Evolutionary conservation across 2,113 vertebrate species (phyloP).

Genomic region (Stegostoma tigrinum): DNA sequence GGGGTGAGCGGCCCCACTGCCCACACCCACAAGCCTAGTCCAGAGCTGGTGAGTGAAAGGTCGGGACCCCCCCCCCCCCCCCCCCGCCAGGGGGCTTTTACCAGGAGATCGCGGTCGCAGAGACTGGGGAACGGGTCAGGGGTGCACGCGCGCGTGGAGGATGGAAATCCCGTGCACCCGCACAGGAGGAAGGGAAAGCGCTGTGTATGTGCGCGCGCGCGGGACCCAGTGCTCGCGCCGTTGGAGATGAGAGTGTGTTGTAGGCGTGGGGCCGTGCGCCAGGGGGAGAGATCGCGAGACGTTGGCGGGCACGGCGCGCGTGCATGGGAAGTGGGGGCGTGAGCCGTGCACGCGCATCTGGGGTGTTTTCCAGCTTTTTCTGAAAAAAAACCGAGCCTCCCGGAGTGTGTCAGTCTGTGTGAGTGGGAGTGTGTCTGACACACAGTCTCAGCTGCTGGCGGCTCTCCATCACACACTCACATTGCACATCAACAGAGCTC

Average conservation of each 20-base stretch:
- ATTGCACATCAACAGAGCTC: not conserved
- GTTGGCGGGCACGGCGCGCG: not conserved
- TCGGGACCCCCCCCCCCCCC: not conserved
- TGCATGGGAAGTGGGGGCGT: not conserved
- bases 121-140: not conserved
- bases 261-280: too few relatives aligned
- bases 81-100: not conserved
- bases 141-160: not conserved
- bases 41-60: not conserved
- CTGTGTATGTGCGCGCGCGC: not conserved
- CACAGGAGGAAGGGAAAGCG: not conserved
- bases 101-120: not conserved
- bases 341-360: not conserved
- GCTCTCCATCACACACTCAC: constrained; percentile 22
- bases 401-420: not conserved
- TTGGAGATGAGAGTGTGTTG: too few relatives aligned
- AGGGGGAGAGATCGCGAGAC: too few relatives aligned
- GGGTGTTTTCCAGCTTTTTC: not conserved
- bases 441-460: not conserved
- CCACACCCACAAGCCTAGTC: too few relatives aligned
- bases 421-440: constrained; percentile 1
- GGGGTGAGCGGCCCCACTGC: too few relatives aligned
- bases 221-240: too few relatives aligned
- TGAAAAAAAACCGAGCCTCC: not conserved
- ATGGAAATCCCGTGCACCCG: not conserved